These are phyloP conservation scores for Stenodera caucasica DNA, from an alignment of 2,888 invertebrate genomes.

Conservation along the genomic window DNA sequence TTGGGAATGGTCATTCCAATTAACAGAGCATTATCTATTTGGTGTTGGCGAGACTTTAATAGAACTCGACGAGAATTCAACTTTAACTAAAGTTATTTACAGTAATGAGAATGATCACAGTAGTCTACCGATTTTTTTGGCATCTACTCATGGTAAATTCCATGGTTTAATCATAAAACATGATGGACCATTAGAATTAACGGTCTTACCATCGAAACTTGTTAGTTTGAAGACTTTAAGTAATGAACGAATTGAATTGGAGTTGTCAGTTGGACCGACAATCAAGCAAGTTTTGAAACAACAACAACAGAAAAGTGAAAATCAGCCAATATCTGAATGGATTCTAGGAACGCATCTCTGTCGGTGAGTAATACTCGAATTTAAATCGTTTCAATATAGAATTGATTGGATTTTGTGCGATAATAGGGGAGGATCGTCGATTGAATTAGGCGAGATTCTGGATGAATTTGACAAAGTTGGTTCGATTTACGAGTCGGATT, in stretches of 20 bases:
- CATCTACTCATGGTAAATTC: slow-evolving; percentile 58
- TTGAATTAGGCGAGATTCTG: slow-evolving; percentile 38
- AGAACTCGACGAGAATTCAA: slow-evolving; percentile 49
- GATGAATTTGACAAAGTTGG: slow-evolving; percentile 37
- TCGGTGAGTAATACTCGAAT: slow-evolving; percentile 37
- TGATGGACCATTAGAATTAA: slow-evolving; percentile 61
- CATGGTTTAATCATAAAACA: slow-evolving; percentile 62
- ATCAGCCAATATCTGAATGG: slow-evolving; percentile 51
- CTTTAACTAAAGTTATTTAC: slow-evolving; percentile 55
- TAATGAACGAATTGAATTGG: slow-evolving; percentile 53
- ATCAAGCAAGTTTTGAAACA: slow-evolving; percentile 57
- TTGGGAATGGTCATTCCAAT: slow-evolving; percentile 63
- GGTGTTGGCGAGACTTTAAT: slow-evolving; percentile 60
- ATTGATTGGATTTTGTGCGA: neutral
- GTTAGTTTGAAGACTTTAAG: slow-evolving; percentile 61
- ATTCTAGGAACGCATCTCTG: slow-evolving; percentile 56
- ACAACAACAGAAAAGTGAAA: slow-evolving; percentile 24
- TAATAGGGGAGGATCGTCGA: slow-evolving; percentile 40
- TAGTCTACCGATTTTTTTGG: slow-evolving; percentile 60
- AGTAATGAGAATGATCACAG: slow-evolving; percentile 56
- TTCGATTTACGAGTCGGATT: slow-evolving; percentile 52
- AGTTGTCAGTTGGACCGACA: slow-evolving; percentile 59
- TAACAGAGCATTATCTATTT: slow-evolving; percentile 60
- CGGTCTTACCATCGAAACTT: slow-evolving; percentile 59
- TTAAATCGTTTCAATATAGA: neutral